Base-by-base conservation (phyloP, 1,140 invertebrate species). In the Tetragonula clypearis region DNA sequence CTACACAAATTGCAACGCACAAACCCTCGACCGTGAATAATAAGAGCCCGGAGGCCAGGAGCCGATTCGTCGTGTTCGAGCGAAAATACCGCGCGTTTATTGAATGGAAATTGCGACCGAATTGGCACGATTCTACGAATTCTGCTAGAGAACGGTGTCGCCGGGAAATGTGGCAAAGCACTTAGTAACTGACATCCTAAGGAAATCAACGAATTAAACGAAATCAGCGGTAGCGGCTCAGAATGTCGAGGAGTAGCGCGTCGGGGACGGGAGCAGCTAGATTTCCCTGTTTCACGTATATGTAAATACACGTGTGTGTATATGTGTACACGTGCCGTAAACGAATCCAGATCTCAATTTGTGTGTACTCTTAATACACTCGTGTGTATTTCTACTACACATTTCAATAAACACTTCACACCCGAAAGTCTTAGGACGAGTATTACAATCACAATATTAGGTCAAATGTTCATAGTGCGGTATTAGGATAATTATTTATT, bases 191-290 rank as follows among this genome's bases (percentile, higher is more conserved):
- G 56, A 73, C 77, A 53, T 14, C 19, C 49, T 58, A 65, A 87
- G 85, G 78, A 82, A 82, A 79, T 84, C 87, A 81, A 65, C 76
- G 80, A 86, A 83, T 65, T 86, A 82, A 86, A 58, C 66, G 82
- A 68, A 87, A 8, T 49, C 8, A 49, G 41, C 41, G 41, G 41
- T 49, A 49, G 69, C 82, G 23, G 79, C 71, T 41, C 58, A 23
- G 74, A 12, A n/a, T 23, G 58, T 41, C 23, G 71, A 15, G 79
- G 56, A 83, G 83, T 78, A 73, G 75, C 41, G 82, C 60, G 66
- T 65, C 49, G 41, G 65, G 49, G 72, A 49, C 71, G 69, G 35
- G 35, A 49, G 41, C 6, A 49, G 8, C 41, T 49, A 8, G 41
- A 49, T 49, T 49, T 49, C 41, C 41, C 41, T 49, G 6, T 49